phyloP scores from a whole-genome alignment of 2,113 vertebrate species.

The Lates calcarifer region DNA sequence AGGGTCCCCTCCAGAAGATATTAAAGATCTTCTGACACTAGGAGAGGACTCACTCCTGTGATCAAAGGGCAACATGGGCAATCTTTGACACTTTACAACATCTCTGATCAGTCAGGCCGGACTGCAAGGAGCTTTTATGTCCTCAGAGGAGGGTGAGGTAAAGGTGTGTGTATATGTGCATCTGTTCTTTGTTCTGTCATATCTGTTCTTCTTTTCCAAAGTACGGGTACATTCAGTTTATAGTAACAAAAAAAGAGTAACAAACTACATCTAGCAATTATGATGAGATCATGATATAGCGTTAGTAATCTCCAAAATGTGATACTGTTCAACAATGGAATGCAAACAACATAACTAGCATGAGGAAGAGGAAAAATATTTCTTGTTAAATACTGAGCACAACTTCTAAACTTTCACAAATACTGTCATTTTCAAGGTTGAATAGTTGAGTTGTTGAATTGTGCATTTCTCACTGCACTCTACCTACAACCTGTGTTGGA shows the following conservation, averaged over 20 bases:
- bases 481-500: no score
- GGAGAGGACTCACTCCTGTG: slow-evolving; percentile 21
- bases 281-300: no score
- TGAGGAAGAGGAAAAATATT: no score
- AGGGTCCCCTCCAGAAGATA: slow-evolving; percentile 28
- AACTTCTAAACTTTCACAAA: no score
- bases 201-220: background rate
- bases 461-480: no score
- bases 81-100: slow-evolving; percentile 38
- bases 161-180: background rate
- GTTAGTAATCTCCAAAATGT: no score
- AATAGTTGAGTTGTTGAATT: no score
- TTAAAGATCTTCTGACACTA: slow-evolving; percentile 43
- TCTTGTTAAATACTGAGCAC: no score
- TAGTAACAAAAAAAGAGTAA: no score
- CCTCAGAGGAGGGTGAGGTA: background rate
- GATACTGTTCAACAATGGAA: no score
- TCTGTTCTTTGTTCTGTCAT: slow-evolving; percentile 7
- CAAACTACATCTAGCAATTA: no score
- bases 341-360: no score
- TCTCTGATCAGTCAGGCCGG: slow-evolving; percentile 29
- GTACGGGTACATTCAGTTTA: background rate
- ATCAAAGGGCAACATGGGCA: slow-evolving; percentile 42
- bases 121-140: slow-evolving; percentile 29
- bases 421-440: background rate